phyloP scores from a whole-genome alignment of 2,888 invertebrate genomes.

The Idaea biselata region DNA sequence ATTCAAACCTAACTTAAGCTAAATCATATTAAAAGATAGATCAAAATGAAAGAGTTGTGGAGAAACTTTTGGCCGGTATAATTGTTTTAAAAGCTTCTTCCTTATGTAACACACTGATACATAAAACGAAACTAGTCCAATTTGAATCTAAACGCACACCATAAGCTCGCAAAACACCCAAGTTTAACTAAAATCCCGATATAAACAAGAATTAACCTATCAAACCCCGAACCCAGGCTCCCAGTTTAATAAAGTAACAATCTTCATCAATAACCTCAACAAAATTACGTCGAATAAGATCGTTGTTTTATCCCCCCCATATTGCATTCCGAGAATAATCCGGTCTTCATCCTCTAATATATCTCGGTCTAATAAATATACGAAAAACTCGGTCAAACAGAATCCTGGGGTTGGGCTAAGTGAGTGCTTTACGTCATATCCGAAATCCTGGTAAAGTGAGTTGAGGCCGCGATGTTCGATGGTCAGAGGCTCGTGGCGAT shows the following conservation, averaged over 20 bases:
- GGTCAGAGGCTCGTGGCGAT: conserved; percentile 67
- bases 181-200: neutral
- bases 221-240: conserved; percentile 22
- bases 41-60: too few relatives aligned
- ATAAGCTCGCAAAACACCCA: neutral
- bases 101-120: neutral
- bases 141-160: neutral
- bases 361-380: conserved; percentile 74
- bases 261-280: conserved; percentile 37
- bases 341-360: conserved; percentile 59
- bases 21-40: too few relatives aligned
- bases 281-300: conserved; percentile 48
- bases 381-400: conserved; percentile 73
- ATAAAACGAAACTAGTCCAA: neutral
- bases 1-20: too few relatives aligned
- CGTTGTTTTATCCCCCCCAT: conserved; percentile 37
- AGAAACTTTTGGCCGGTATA: too few relatives aligned
- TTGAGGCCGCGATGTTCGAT: conserved; percentile 74
- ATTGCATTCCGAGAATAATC: conserved; percentile 66
- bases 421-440: conserved; percentile 80
- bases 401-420: conserved; percentile 53
- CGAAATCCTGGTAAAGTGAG: conserved; percentile 80
- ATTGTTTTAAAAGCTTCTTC: neutral
- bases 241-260: conserved; percentile 32
- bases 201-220: conserved; percentile 26